Conservation (phyloP, 2,113 vertebrate genomes). For the Ariopsis seemanni region DNA sequence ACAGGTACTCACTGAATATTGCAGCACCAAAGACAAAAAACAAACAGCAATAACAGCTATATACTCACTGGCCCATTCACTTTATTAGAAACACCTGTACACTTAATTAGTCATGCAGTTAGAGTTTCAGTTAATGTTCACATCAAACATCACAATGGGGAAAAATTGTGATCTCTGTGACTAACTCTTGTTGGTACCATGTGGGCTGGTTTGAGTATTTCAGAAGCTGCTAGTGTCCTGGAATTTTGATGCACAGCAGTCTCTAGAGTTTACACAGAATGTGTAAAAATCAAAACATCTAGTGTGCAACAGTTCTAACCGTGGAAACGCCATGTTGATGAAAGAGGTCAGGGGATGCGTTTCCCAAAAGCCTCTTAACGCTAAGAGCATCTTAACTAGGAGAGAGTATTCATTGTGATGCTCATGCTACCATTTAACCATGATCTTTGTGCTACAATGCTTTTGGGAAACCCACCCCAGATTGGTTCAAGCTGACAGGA, state of each 20-base stretch:
- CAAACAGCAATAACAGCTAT: background rate
- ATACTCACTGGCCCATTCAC: background rate
- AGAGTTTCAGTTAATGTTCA: background rate
- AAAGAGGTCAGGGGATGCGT: background rate
- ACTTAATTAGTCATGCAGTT: background rate
- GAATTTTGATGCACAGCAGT: background rate
- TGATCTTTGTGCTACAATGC: no score
- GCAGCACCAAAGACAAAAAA: background rate
- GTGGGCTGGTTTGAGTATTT: background rate
- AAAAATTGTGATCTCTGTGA: background rate
- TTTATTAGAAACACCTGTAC: background rate
- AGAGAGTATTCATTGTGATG: no score
- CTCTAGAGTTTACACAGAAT: background rate
- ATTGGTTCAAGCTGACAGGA: background rate
- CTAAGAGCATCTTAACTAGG: no score
- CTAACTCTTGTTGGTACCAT: background rate
- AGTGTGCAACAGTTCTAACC: background rate
- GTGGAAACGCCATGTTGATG: background rate
- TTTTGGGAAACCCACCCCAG: no score
- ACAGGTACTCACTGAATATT: constrained; percentile 61
- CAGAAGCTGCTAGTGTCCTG: background rate
- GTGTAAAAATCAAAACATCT: background rate
- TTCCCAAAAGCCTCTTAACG: no score
- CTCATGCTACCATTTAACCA: no score
- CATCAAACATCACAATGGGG: background rate